A percentile compares a stretch with the other conserved stretches of the same genome.
Conservation (phyloP, 1,140 invertebrate species). For the Musca vetustissima region DNA sequence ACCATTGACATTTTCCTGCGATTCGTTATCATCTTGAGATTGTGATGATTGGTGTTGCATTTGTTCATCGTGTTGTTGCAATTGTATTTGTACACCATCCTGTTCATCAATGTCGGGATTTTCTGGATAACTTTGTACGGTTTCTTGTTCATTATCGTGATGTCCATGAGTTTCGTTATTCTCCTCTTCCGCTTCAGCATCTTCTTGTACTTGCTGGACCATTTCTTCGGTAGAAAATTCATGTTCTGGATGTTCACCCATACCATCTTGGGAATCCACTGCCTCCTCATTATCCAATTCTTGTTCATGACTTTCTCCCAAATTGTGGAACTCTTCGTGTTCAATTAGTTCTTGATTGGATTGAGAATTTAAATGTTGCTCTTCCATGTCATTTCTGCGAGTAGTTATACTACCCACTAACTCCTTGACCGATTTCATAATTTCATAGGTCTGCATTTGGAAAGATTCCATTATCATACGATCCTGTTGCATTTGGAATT, state of each 20-base stretch:
- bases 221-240: neutral
- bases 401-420: constrained; percentile 6
- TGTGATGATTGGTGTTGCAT: neutral
- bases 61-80: neutral
- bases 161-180: too few relatives aligned
- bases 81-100: neutral
- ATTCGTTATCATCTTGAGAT: neutral
- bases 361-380: neutral
- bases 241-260: neutral
- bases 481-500: constrained; percentile 48
- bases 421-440: constrained; percentile 36
- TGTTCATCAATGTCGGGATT: neutral
- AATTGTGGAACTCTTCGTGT: neutral
- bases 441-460: constrained; percentile 39
- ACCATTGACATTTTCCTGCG: neutral
- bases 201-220: too few relatives aligned
- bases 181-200: too few relatives aligned
- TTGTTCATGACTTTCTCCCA: neutral
- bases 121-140: too few relatives aligned
- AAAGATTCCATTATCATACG: constrained; percentile 40
- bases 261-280: neutral
- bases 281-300: neutral
- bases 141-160: too few relatives aligned
- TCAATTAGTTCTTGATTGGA: neutral
- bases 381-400: neutral